phyloP scores from a whole-genome alignment of 2,113 vertebrate species.

The Prunella fulvescens region DNA sequence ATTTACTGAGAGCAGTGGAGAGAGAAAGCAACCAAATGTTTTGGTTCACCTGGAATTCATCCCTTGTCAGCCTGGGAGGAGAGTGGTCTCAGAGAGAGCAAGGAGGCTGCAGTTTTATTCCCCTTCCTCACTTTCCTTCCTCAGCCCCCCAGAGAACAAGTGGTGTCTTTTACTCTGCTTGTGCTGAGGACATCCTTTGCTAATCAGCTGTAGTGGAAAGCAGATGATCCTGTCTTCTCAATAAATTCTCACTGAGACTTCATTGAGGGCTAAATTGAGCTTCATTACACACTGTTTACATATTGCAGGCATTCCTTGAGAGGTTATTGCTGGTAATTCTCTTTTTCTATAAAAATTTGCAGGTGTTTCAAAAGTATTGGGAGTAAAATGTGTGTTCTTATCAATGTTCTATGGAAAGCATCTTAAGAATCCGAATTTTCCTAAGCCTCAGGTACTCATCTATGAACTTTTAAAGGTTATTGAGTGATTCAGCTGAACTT shows the following conservation, averaged over 20 bases:
- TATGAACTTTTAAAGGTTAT: not conserved
- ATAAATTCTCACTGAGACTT: not conserved
- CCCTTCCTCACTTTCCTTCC: not conserved
- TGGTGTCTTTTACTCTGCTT: not conserved
- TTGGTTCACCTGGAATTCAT: not conserved
- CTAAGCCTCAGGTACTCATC: not conserved
- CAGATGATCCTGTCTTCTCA: not conserved
- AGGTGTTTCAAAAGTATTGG: not conserved
- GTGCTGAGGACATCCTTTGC: not conserved
- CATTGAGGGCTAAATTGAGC: not conserved
- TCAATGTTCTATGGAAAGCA: not conserved
- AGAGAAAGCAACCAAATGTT: conserved; percentile 19
- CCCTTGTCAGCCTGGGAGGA: not conserved
- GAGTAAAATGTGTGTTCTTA: not conserved
- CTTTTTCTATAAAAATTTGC: not conserved
- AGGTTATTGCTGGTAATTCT: not conserved
- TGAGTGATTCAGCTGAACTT: not conserved
- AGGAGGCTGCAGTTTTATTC: not conserved
- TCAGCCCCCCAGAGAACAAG: not conserved
- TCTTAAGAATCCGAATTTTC: not conserved
- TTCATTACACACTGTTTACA: not conserved
- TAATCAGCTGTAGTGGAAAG: not conserved
- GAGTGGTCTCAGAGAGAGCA: not conserved
- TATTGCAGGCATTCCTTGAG: not conserved
- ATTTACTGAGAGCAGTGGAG: not conserved